Evolutionary conservation across 2,888 invertebrate genomes (phyloP), one percentile per base, ranked within the genome.

Genomic region (Galeruca laticollis): DNA sequence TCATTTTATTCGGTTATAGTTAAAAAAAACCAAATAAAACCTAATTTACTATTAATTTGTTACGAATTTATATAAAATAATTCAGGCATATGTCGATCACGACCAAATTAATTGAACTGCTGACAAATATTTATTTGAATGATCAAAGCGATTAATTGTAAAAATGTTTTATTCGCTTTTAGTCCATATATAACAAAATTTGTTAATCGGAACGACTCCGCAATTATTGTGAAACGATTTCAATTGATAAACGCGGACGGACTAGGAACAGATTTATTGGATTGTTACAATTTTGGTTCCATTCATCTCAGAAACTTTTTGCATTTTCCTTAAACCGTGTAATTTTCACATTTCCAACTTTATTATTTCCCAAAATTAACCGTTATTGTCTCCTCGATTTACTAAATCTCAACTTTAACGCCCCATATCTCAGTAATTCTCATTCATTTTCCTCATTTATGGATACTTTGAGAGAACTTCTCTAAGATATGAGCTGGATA

Each of bases 131-230:
- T 62, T 62, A 62, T 33, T 62, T 35, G 33, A 62, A 52, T 54
- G 52, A 63, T 63, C 54, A 63, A 63, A 63, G 52, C 26, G 21
- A 63, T 54, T 54, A 40, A 63, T 54, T 63, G 11, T 63, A 63
- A 60, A 60, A 60, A 40, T 60, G 47, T 49, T 31, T 43, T 63
- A 63, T 54, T 52, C 54, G 52, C 62, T 26, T 62, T n/a, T 10
- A 26, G 11, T 35, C 20, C 54, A n/a, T n/a, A 54, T 21, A 26
- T 21, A 52, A 54, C 35, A 40, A 54, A 54, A 63, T 51, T 63
- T 40, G 40, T 54, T 54, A 37, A n/a, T 37, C 26, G 26, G 8
- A 33, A 62, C 18, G 33, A 18, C 8, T 49, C 11, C 33, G 51
- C 62, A 49, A 18, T 61, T 51, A 9, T 13, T 13, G 31, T 13